These are phyloP conservation scores for Eristalinus sepulchralis DNA, from an alignment of 2,888 invertebrate species.

Conservation along the genomic window DNA sequence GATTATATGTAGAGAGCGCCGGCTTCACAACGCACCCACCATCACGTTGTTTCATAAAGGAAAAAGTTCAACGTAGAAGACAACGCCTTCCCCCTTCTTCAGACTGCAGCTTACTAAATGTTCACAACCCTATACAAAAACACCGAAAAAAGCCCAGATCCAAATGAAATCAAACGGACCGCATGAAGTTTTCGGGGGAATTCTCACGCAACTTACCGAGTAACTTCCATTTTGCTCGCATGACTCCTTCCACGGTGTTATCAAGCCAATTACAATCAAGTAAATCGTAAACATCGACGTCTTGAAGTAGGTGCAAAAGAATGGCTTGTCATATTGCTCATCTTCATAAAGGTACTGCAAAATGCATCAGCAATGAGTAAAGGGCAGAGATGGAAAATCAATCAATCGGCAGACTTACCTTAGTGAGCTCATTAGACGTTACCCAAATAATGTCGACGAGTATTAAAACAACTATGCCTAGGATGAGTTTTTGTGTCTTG, in stretches of 20 bases:
- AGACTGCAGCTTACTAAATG: too few relatives aligned
- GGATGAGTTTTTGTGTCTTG: slow-evolving; percentile 87
- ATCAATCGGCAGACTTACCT: slow-evolving; percentile 84
- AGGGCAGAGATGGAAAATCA: background rate
- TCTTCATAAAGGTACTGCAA: slow-evolving; percentile 92
- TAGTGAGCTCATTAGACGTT: slow-evolving; percentile 95
- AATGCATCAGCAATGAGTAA: background rate
- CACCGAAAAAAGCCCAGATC: too few relatives aligned
- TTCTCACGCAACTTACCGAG: slow-evolving; percentile 83
- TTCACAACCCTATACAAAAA: too few relatives aligned
- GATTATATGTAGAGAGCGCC: too few relatives aligned
- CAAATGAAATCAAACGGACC: background rate
- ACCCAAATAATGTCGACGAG: slow-evolving; percentile 98
- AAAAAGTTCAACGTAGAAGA: too few relatives aligned
- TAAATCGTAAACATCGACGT: slow-evolving; percentile 97
- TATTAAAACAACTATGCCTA: slow-evolving; percentile 93
- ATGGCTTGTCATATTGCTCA: slow-evolving; percentile 94
- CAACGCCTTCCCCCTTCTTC: too few relatives aligned
- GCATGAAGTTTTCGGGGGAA: background rate
- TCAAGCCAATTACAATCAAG: slow-evolving; percentile 92
- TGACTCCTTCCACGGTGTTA: slow-evolving; percentile 94
- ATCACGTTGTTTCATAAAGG: too few relatives aligned
- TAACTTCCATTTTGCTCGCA: slow-evolving; percentile 88
- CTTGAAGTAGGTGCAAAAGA: slow-evolving; percentile 97
- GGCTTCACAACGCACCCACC: too few relatives aligned